Percentiles rank a stretch among this genome's conserved stretches.
Evolutionary conservation across 2,888 invertebrate genomes (phyloP).

Genomic region (Diarsia rubi): DNA sequence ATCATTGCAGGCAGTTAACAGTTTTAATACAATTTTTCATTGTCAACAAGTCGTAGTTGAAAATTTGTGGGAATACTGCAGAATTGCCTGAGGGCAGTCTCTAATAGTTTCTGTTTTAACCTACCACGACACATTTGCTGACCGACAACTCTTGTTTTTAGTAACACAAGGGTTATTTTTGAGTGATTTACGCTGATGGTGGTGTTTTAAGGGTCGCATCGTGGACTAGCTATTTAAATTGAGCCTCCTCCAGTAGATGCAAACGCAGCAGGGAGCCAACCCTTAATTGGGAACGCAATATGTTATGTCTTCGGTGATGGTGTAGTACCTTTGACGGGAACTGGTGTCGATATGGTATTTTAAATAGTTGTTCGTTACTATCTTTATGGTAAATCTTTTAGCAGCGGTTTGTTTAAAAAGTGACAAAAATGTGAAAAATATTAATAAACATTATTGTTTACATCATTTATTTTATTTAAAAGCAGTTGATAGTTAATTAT

Average conservation of each 20-base stretch:
- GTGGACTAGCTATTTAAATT: slow-evolving; percentile 86
- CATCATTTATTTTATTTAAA: neutral
- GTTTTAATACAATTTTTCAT: slow-evolving; percentile 78
- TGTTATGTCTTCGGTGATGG: slow-evolving; percentile 82
- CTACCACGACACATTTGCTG: slow-evolving; percentile 68
- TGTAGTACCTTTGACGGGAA: slow-evolving; percentile 69
- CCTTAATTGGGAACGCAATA: slow-evolving; percentile 90
- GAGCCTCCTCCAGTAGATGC: slow-evolving; percentile 83
- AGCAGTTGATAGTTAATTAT: neutral
- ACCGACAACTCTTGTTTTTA: slow-evolving; percentile 57
- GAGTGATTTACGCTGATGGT: slow-evolving; percentile 33
- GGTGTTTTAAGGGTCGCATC: slow-evolving; percentile 80
- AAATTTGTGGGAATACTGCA: slow-evolving; percentile 81
- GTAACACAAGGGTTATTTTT: slow-evolving; percentile 64
- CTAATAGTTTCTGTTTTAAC: slow-evolving; percentile 83
- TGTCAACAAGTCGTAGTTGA: slow-evolving; percentile 82
- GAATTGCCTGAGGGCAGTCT: slow-evolving; percentile 82
- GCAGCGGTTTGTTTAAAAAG: slow-evolving; percentile 3
- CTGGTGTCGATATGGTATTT: slow-evolving; percentile 66
- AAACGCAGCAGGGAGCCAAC: slow-evolving; percentile 85
- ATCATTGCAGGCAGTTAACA: slow-evolving; percentile 31
- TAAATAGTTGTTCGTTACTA: slow-evolving; percentile 25
- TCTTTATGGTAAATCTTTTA: slow-evolving; percentile 33
- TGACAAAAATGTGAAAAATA: slow-evolving; percentile 1
- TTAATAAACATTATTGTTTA: neutral